These are phyloP conservation scores for Eupithecia exiguata DNA, from an alignment of 2,888 invertebrate species.

Conservation along the genomic window DNA sequence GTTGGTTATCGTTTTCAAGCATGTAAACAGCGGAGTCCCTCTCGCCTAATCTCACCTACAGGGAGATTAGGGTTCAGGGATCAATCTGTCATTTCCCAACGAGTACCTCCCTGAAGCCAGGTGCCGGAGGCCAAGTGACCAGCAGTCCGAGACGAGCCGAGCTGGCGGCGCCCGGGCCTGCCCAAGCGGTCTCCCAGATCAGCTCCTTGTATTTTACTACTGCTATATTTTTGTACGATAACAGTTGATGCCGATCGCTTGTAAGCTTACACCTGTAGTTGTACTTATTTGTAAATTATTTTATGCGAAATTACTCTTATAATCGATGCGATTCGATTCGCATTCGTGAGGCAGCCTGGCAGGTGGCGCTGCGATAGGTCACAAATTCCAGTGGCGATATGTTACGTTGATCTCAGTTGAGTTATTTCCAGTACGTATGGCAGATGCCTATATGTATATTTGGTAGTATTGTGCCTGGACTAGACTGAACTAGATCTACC, in stretches of 20 bases:
- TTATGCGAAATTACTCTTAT: conserved; percentile 2
- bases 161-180: not conserved
- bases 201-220: conserved; percentile 18
- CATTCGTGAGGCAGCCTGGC: not conserved
- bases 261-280: conserved; percentile 16
- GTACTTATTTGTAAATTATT: conserved; percentile 10
- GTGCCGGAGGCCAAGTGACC: not conserved
- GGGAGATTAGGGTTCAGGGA: not conserved
- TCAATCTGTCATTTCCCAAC: not conserved
- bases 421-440: conserved; percentile 57
- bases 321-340: not conserved
- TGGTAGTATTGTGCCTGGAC: no score
- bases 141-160: not conserved
- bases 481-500: not conserved
- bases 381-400: conserved; percentile 54
- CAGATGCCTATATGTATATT: not conserved
- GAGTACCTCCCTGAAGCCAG: not conserved
- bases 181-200: conserved; percentile 12
- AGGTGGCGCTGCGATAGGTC: conserved; percentile 41
- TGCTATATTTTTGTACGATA: conserved; percentile 44
- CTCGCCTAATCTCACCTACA: not conserved
- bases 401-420: conserved; percentile 64
- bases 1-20: not conserved
- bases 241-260: conserved; percentile 37
- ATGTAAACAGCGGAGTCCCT: not conserved